Conservation (phyloP, 2,888 invertebrate genomes). For the Epinotia ramella region DNA sequence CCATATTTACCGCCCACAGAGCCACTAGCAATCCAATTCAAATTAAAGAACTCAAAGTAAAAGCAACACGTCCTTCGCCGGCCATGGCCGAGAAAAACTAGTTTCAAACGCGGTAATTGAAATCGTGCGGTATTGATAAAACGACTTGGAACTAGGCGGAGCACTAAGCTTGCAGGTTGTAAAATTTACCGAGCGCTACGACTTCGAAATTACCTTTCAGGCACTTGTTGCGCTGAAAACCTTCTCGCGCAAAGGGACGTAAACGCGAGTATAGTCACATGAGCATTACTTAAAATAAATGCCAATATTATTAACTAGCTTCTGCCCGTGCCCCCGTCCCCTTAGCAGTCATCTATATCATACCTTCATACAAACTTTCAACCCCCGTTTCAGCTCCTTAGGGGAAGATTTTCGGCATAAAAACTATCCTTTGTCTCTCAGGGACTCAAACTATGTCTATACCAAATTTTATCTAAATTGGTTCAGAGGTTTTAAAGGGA, state of each 20-base stretch:
- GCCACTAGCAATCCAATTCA: neutral
- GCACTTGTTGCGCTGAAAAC: conserved; percentile 12
- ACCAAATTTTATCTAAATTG: too few species aligned
- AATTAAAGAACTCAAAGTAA: neutral
- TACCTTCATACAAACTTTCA: too few species aligned
- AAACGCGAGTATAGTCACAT: neutral
- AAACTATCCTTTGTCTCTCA: too few species aligned
- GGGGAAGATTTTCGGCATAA: too few species aligned
- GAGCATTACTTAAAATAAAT: too few species aligned
- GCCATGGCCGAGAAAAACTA: neutral
- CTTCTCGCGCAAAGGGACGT: neutral
- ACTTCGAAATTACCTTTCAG: conserved; percentile 14
- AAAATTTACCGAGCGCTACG: conserved; percentile 10
- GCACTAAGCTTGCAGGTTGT: conserved; percentile 12
- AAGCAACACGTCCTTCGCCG: neutral
- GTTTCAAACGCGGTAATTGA: neutral
- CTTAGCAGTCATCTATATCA: too few species aligned
- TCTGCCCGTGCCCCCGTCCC: too few species aligned
- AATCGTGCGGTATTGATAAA: conserved; percentile 23
- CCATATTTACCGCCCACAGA: rapidly evolving
- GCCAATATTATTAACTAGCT: too few species aligned
- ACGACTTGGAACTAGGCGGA: neutral
- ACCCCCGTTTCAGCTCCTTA: too few species aligned
- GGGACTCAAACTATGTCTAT: too few species aligned
- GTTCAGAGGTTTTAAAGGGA: too few species aligned